Evolutionary conservation across 2,113 vertebrate genomes (phyloP), one percentile per base, ranked within the genome.

Genomic region (Sinocyclocheilus anophthalmus): DNA sequence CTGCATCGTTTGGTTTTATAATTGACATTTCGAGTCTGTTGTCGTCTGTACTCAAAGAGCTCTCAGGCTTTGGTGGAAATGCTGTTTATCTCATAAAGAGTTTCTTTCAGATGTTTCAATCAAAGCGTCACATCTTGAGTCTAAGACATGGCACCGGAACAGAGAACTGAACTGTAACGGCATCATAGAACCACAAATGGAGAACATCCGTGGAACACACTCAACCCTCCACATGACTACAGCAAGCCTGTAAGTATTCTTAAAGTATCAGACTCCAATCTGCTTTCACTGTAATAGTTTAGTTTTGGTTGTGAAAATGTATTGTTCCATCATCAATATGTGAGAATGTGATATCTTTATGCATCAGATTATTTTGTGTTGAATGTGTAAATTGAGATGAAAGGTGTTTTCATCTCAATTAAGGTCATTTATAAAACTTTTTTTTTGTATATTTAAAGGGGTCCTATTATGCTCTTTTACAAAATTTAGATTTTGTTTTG

Each of bases 101-200:
- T 72, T 84, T 75, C 61, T 85, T 65, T 88, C 37, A 39, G 11
- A 63, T 55, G 70, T 26, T 45, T 67, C 33, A 61, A 59, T 73
- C 13, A 70, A 63, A 77, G n/a, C 65, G 30, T 55, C 22, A 81
- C 81, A 81, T 61, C 76, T 79, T 86, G 79, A 81, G 6, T 30
- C 42, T 42, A 57, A 85, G 69, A 85, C 81, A 79, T 73, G 22
- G 78, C 12, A 80, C 22, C 72, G 48, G 78, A 79, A 61, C 55
- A 79, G 53, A 80, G 57, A 26, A 61, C 77, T 24, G 33, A 61
- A 39, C 33, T 39, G 20, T 22, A 14, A 59, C 53, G 5, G 55
- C 55, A 61, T 79, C 26, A 4, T 12, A 39, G 77, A 80, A 42
- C 5, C 55, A 42, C 57, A 80, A 80, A 80, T 80, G 11, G 9